Base-by-base conservation (phyloP, 1,140 invertebrate species). In the Mycetomoellerius zeteki region DNA sequence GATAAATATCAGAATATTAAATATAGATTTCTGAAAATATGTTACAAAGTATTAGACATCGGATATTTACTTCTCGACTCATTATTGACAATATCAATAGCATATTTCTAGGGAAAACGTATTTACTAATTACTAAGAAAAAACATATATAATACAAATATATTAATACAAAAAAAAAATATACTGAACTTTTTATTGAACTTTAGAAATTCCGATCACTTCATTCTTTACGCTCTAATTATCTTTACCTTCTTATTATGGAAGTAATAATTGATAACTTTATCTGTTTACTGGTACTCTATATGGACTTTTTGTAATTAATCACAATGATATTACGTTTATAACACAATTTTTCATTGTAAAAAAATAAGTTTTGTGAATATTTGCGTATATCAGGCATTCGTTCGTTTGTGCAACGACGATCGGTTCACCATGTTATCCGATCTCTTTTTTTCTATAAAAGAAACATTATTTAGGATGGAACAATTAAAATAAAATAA, bases 81-180 rank as follows among this genome's bases (percentile, higher is more conserved):
- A 43, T 72, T 69, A 24, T 73, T 73, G 14, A 30, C 33, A 52
- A 50, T 43, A 76, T 60, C 56, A 78, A 65, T 50, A 80, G 76
- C 60, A 80, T 80, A 80, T 80, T 80, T 80, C 60, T 30, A 80
- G 60, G 27, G 43, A 80, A 65, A 80, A 80, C 43, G 58, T 64
- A 52, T 80, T 24, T 12, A 47, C 4, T 24, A 21, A 58, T 21
- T 58, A n/a, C n/a, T n/a, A n/a, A 78, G n/a, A 21, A 52, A 65
- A 2, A 21, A 52, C 12, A 10, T 76, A 65, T 16, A 43, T 43
- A 33, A 50, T 60, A 33, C 6, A 33, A 33, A 33, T 3, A 47
- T 50, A 52, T 64, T 3, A 65, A 64, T 47, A 62, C 14, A 50
- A 37, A 50, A 65, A 37, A 50, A 65, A 62, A 21, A 50, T 50